Conservation (phyloP, 2,113 vertebrate species). For the Sterrhoptilus dennistouni region DNA sequence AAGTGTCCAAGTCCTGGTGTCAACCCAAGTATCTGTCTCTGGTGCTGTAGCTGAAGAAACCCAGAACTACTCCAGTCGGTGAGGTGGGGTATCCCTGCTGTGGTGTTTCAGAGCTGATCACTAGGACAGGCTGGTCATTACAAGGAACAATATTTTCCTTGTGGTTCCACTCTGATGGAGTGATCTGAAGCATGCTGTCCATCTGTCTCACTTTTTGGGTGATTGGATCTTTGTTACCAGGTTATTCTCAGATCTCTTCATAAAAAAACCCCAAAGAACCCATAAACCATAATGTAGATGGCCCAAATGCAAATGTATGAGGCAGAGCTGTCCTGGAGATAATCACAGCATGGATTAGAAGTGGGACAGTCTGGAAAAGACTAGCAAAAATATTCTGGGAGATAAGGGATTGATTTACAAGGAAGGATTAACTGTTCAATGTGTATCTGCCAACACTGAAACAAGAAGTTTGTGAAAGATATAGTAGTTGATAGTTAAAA, state of each 20-base stretch:
- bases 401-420: constrained; percentile 7
- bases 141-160: background rate
- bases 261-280: background rate
- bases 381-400: background rate
- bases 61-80: background rate
- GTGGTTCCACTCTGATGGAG: background rate
- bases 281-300: background rate
- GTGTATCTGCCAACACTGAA: background rate
- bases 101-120: background rate
- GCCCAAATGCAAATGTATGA: background rate
- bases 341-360: background rate
- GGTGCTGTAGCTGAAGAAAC: background rate
- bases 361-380: background rate
- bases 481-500: constrained; percentile 1
- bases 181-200: background rate
- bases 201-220: background rate
- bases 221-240: background rate
- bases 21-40: background rate
- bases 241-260: background rate
- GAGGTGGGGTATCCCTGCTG: background rate
- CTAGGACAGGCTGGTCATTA: background rate
- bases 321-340: background rate
- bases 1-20: background rate
- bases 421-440: constrained; percentile 4
- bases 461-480: background rate